A percentile compares a stretch with the other conserved stretches of the same genome.
These are phyloP conservation scores for Prunella fulvescens DNA, from an alignment of 2,113 vertebrate species.

Conservation along the genomic window DNA sequence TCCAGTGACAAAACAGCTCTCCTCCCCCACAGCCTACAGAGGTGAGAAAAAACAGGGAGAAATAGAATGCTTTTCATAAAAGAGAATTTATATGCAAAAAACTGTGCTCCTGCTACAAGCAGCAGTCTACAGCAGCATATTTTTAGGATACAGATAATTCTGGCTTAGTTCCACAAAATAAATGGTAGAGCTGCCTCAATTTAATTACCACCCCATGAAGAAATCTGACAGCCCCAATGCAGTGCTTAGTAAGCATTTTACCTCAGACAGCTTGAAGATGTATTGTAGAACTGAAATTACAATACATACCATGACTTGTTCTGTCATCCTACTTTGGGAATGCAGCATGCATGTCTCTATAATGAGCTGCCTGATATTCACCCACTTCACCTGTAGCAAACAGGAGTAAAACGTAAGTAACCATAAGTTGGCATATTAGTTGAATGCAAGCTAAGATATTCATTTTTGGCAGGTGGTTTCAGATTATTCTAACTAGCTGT, in stretches of 20 bases:
- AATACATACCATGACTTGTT: slow-evolving; percentile 62
- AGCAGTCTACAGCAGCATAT: slow-evolving; percentile 22
- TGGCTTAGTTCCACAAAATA: slow-evolving; percentile 66
- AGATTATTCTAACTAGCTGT: background rate
- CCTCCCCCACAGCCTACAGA: background rate
- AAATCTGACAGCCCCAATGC: slow-evolving; percentile 58
- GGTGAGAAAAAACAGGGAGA: background rate
- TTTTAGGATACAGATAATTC: slow-evolving; percentile 54
- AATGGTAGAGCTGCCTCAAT: slow-evolving; percentile 54
- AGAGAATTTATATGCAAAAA: slow-evolving; percentile 29
- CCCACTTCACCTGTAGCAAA: slow-evolving; percentile 69
- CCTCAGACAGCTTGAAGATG: slow-evolving; percentile 61
- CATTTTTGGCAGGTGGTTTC: background rate
- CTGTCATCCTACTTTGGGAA: slow-evolving; percentile 60
- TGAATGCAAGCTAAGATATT: slow-evolving; percentile 32
- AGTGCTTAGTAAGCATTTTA: slow-evolving; percentile 74
- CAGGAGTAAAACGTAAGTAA: slow-evolving; percentile 56
- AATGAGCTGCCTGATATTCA: slow-evolving; percentile 73
- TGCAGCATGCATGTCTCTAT: slow-evolving; percentile 65
- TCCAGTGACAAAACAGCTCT: background rate
- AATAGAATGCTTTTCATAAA: background rate
- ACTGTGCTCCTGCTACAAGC: background rate
- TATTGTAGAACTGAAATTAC: slow-evolving; percentile 59
- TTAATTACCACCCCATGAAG: slow-evolving; percentile 70
- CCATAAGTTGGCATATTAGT: slow-evolving; percentile 39